Percentiles rank a stretch among this genome's conserved stretches.
Conservation (phyloP, 2,797 vertebrate species). For the Tolypeutes matacus region DNA sequence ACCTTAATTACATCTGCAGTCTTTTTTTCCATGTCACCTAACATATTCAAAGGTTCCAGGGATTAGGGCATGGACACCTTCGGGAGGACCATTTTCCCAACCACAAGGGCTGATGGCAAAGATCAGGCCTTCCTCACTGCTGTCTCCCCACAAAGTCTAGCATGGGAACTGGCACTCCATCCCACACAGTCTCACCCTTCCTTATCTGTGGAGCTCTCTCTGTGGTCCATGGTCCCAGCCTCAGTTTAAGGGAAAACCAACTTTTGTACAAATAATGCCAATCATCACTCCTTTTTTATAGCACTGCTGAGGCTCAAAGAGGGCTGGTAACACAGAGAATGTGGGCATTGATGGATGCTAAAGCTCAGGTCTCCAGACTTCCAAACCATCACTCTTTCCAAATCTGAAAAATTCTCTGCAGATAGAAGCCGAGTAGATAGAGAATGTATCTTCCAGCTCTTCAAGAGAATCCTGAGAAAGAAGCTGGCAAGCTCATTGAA, state of each 20-base stretch:
- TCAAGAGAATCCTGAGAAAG: neutral
- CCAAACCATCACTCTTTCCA: neutral
- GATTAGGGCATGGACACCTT: neutral
- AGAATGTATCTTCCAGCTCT: neutral
- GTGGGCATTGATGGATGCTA: neutral
- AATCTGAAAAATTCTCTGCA: neutral
- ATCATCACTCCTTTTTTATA: neutral
- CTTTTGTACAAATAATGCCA: neutral
- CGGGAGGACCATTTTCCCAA: no score
- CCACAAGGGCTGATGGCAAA: neutral
- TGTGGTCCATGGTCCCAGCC: neutral
- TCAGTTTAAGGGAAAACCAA: neutral
- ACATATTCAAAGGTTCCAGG: neutral
- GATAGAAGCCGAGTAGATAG: neutral
- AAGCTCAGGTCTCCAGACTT: neutral
- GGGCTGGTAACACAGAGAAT: accelerated
- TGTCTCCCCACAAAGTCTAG: neutral
- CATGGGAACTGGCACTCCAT: accelerated
- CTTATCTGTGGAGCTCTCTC: neutral
- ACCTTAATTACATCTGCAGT: neutral
- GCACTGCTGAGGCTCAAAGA: neutral
- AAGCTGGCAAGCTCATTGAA: neutral
- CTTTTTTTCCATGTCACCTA: neutral
- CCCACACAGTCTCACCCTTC: neutral
- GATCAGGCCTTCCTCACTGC: neutral